Base-by-base conservation (phyloP, 2,113 vertebrate genomes). In the Galemys pyrenaicus region DNA sequence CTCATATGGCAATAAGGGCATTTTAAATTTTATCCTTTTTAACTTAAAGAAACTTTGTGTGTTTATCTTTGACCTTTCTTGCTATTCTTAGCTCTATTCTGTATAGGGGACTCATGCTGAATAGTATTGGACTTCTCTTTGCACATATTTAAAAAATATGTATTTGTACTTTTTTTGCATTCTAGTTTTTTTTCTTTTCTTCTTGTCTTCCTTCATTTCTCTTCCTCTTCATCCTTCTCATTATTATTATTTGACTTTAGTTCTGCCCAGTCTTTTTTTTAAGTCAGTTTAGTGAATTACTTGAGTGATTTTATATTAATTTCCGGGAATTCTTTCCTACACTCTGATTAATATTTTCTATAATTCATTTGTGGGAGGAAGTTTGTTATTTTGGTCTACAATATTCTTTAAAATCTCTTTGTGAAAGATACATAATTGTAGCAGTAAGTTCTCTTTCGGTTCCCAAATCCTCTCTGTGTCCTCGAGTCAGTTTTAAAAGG, bases 331-430 rank as follows among this genome's bases (percentile, higher is more conserved):
- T 60, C 6, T 92, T 90, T 26, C 30, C 78, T 73, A 46, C 46
- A 75, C 54, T 87, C 19, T 65, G n/a, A 74, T 49, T 68, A 26
- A 62, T 73, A 24, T 73, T 89, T 87, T 82, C 56, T 54, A 16
- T 75, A 84, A 75, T 91, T 68, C 44, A 70, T 44, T 93, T 86
- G 70, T 81, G 35, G 35, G 68, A 70, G 22, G 15, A 73, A 89
- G 0, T 51, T 82, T 37, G 64, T 60, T 68, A 73, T 92, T 87
- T 71, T 68, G 30, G 28, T 65, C 37, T 58, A 7, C 16, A 70
- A 16, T 64, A 51, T 65, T 71, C 60, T 96, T 91, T 88, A 26
- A 89, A 28, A 94, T 60, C 24, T 41, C 17, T 95, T 24, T 87
- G 19, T 84, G 35, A 77, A 95, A 74, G 22, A 75, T 54, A 26